Percentiles rank a stretch among this genome's conserved stretches.
Evolutionary conservation across 2,888 invertebrate species (phyloP).

Genomic region (Watsonalla binaria): DNA sequence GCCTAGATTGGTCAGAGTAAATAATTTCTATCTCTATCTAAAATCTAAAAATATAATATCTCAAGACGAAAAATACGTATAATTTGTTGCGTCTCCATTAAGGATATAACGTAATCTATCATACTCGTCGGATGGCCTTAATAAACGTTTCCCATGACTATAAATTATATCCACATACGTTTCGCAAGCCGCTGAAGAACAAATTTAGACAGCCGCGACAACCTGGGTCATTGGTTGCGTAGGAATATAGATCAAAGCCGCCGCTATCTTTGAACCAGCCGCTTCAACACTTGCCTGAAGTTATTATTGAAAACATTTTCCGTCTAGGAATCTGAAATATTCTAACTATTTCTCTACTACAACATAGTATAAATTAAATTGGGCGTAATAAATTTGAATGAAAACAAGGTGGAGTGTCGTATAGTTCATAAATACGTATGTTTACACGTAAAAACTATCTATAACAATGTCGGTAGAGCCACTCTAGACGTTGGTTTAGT

Average conservation of each 20-base stretch:
- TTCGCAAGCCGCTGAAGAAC: conserved; percentile 5
- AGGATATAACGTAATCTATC: neutral
- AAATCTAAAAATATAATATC: neutral
- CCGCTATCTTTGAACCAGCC: conserved; percentile 60
- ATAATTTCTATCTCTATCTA: neutral
- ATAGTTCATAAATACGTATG: conserved; percentile 33
- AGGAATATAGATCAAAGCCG: conserved; percentile 51
- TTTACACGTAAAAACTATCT: conserved; percentile 36
- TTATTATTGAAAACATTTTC: conserved; percentile 21
- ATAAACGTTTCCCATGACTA: neutral
- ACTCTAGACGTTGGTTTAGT: conserved; percentile 14
- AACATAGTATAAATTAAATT: conserved; percentile 13
- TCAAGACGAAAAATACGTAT: neutral
- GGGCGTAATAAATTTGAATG: conserved; percentile 18
- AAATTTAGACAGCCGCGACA: conserved; percentile 51
- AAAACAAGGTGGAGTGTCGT: conserved; percentile 19
- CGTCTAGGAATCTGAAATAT: neutral
- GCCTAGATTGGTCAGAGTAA: no score
- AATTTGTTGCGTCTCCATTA: neutral
- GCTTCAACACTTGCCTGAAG: conserved; percentile 30
- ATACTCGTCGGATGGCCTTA: neutral
- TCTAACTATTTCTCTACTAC: neutral
- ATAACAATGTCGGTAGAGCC: conserved; percentile 6
- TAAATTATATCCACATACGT: neutral
- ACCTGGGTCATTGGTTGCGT: conserved; percentile 40